Evolutionary conservation across 2,113 vertebrate species (phyloP), one percentile per base, ranked within the genome.

Genomic region (Pogonocichla stellata): DNA sequence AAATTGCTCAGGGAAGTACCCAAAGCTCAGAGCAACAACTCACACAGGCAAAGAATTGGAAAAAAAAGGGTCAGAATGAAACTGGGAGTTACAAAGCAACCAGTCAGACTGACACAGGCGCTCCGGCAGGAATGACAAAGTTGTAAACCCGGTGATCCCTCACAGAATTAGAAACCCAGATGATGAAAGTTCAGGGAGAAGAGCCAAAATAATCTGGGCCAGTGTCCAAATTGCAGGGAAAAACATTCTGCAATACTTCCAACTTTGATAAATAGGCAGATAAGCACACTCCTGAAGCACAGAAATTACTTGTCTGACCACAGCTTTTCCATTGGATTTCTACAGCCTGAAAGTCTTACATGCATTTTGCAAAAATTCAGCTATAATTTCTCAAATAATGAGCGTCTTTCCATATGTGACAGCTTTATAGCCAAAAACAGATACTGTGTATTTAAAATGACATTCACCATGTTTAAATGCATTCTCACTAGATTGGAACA

Each of bases 1-100:
- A 91, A 96, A 96, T 94, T 95, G 92, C 83, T 97, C 77, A 40
- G 94, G 87, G 93, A 95, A 54, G 85, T 95, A 65, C 72, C 60
- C 66, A 91, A 92, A 90, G 73, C 94, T 83, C 93, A 86, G 82
- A 91, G 72, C 88, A 93, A 75, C 64, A 90, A 70, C 57, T 92
- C 87, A 29, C 60, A 85, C 40, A 88, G 77, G 70, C 71, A 84
- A 84, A 91, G 51, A 80, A 77, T 31, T 82, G 38, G 11, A 23
- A 7, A 15, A 60, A 69, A 86, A 79, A 60, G 33, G 82, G 54
- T 48, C 84, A 54, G 64, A 71, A 65, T 58, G 86, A 73, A 65
- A 53, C 18, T 42, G 58, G 57, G 73, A 93, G 61, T 87, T 86
- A 73, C 74, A 92, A 96, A 88, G 74, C 82, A 80, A 92, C 40